phyloP scores from a whole-genome alignment of 1,140 invertebrate genomes.

The Drosophila bipectinata region DNA sequence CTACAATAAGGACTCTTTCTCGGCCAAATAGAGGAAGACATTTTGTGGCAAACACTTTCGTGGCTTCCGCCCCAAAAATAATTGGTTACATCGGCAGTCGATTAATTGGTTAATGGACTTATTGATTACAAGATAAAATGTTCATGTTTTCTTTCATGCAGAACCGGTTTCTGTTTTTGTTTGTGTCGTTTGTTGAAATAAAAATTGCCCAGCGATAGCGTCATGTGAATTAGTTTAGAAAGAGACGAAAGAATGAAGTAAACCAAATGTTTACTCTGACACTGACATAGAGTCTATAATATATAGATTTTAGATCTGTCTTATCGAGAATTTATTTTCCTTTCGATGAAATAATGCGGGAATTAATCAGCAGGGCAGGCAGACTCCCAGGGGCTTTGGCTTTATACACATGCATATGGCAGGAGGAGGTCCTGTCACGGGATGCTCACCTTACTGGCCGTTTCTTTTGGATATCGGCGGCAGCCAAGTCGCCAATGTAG shows the following conservation, averaged over 20 bases:
- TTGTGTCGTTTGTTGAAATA: neutral
- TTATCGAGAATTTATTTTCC: constrained; percentile 5
- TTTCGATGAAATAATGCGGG: neutral
- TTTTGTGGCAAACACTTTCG: constrained; percentile 9
- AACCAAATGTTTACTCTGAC: too few relatives aligned
- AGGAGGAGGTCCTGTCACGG: neutral
- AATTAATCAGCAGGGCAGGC: neutral
- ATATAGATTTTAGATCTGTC: neutral
- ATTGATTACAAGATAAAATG: constrained; percentile 17
- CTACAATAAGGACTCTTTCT: too few relatives aligned
- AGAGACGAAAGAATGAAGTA: neutral
- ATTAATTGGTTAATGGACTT: constrained; percentile 11
- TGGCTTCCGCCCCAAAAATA: constrained; percentile 10
- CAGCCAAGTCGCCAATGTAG: constrained; percentile 90
- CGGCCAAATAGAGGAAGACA: too few relatives aligned
- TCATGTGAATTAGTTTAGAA: neutral
- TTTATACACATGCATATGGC: constrained; percentile 4
- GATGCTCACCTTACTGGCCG: constrained; percentile 60
- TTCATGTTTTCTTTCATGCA: constrained; percentile 8
- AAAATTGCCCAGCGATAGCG: neutral
- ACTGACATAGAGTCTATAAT: too few relatives aligned
- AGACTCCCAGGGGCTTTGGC: constrained; percentile 3
- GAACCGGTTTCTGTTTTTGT: constrained; percentile 5
- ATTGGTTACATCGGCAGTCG: constrained; percentile 9
- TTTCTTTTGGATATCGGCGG: constrained; percentile 67